Percentiles rank a stretch among this genome's conserved stretches.
These are phyloP conservation scores for Rhodeus uyekii DNA, from an alignment of 2,797 vertebrate genomes.

Conservation along the genomic window DNA sequence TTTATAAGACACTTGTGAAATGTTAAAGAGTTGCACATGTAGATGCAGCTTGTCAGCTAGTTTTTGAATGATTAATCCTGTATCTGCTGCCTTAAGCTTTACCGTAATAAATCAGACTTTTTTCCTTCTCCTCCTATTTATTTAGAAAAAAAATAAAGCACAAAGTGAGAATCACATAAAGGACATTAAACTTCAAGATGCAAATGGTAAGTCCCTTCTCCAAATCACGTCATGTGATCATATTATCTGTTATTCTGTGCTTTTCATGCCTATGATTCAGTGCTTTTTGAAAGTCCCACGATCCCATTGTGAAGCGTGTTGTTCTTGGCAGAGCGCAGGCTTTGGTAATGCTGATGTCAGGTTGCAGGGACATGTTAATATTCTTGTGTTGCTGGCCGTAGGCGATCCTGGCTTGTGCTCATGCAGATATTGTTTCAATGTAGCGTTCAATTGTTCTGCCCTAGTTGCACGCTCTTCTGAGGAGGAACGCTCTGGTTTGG, in stretches of 20 bases:
- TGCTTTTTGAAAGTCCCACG: neutral
- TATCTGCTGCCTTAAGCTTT: neutral
- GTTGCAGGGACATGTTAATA: constrained; percentile 8
- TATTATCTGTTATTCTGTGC: constrained; percentile 15
- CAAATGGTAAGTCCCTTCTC: constrained; percentile 64
- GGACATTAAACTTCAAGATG: constrained; percentile 56
- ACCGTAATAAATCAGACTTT: neutral
- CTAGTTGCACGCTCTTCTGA: constrained; percentile 60
- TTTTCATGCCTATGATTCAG: neutral
- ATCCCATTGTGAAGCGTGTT: constrained; percentile 29
- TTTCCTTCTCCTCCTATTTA: constrained; percentile 18
- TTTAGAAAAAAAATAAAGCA: constrained; percentile 74
- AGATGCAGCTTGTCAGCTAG: neutral
- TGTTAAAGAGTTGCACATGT: neutral
- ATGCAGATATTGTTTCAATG: neutral
- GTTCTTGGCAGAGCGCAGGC: neutral
- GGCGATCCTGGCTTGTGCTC: constrained; percentile 1
- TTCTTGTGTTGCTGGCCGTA: constrained; percentile 1
- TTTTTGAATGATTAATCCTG: neutral
- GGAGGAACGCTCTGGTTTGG: constrained; percentile 64
- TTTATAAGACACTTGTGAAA: neutral
- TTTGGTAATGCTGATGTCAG: neutral
- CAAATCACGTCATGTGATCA: constrained; percentile 29
- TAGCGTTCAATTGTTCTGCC: neutral
- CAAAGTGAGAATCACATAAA: constrained; percentile 67